Evolutionary conservation across 2,888 invertebrate species (phyloP), one percentile per base, ranked within the genome.

Genomic region (Acronicta psi): DNA sequence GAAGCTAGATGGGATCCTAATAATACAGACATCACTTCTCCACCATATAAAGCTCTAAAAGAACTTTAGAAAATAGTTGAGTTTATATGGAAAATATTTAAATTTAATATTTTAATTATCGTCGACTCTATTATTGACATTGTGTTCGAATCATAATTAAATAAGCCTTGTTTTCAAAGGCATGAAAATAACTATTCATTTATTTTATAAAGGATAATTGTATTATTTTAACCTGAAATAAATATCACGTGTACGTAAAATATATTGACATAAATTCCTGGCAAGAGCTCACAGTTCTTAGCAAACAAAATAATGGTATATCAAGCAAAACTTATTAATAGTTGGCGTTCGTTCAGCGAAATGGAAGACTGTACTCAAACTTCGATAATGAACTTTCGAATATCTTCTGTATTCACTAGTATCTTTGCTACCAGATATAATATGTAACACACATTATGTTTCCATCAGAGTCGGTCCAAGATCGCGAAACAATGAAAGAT

Each of bases 401-500:
- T 57, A 43, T 20, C 13, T 1, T 17, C 16, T 2, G 9, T 31
- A 56, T 42, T 46, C 10, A 25, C 23, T 14, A n/a, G n/a, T 25
- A 16, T 14, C 34, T 34, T 2, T n/a, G 34, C 11, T 31, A 31
- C 6, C 6, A 10, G 2, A 18, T 10, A 16, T 34, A 14, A 11
- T 25, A 29, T n/a, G 4, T 29, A 11, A 25, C 11, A 13, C 2
- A 29, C 2, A 16, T 62, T 3, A 18, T 14, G 18, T 20, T 47
- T 13, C 13, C 25, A 11, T 37, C 25, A 36, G 43, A 43, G 44
- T 23, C 17, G 34, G 17, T 45, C 20, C 8, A 9, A 36, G 14
- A 41, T 51, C 17, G 34, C 17, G 29, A 18, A 54, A 49, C 47
- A 31, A 43, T 38, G 43, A 36, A 4, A 40, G 14, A 41, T 45